A percentile compares a stretch with the other conserved stretches of the same genome.
phyloP scores from a whole-genome alignment of 1,140 invertebrate species.

The Centruroides sculpturatus region DNA sequence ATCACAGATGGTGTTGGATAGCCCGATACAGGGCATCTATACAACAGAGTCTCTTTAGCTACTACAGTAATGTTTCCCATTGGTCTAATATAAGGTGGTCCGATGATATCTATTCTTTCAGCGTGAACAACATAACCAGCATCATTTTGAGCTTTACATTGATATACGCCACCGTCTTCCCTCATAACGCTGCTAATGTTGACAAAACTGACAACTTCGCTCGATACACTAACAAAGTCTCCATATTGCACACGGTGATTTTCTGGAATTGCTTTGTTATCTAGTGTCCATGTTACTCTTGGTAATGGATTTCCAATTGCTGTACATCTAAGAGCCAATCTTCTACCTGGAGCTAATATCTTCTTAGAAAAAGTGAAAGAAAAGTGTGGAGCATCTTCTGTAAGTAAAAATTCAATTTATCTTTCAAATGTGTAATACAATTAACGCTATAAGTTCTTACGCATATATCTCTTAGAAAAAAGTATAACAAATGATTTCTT shows the following conservation, averaged over 20 bases:
- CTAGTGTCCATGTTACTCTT: constrained; percentile 83
- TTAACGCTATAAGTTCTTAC: neutral
- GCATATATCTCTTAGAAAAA: no score
- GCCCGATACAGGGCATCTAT: constrained; percentile 84
- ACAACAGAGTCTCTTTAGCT: constrained; percentile 71
- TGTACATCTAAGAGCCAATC: constrained; percentile 8
- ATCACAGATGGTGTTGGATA: constrained; percentile 83
- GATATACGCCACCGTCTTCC: constrained; percentile 30
- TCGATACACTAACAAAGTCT: constrained; percentile 12
- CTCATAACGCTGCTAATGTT: constrained; percentile 71
- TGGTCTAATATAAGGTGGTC: constrained; percentile 65
- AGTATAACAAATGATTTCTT: no score
- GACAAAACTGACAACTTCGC: constrained; percentile 70
- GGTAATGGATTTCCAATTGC: constrained; percentile 45
- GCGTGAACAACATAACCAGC: constrained; percentile 73
- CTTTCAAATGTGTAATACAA: neutral
- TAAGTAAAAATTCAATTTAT: constrained; percentile 15
- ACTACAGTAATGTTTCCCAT: constrained; percentile 90
- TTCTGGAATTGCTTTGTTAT: constrained; percentile 34
- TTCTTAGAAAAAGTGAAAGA: constrained; percentile 61
- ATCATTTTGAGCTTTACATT: constrained; percentile 28
- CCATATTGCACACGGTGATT: constrained; percentile 16
- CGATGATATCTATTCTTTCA: constrained; percentile 78
- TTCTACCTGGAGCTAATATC: constrained; percentile 4
- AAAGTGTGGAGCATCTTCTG: constrained; percentile 48